Conservation (phyloP, 2,797 vertebrate species). For the Eutrigla gurnardus region DNA sequence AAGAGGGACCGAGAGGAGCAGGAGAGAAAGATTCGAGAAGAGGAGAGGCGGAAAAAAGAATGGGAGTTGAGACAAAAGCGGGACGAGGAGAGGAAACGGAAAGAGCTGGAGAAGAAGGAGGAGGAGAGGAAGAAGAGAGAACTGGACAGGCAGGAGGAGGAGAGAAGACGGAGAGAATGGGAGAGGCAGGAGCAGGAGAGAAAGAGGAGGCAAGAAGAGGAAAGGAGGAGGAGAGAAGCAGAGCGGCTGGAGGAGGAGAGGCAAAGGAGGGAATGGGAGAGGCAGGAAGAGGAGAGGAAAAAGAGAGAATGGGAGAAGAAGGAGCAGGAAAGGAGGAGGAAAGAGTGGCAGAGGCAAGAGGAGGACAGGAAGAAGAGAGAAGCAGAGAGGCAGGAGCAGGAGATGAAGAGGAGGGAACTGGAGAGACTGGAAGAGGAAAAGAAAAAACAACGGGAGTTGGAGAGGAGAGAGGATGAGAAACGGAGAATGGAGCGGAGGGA, state of each 20-base stretch:
- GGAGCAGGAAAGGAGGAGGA: conserved; percentile 62
- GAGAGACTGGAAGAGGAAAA: conserved; percentile 56
- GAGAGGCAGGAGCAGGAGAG: conserved; percentile 73
- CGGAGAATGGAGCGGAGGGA: conserved; percentile 45
- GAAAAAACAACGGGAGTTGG: conserved; percentile 54
- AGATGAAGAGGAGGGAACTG: conserved; percentile 54
- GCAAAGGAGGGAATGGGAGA: conserved; percentile 51
- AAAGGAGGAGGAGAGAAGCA: conserved; percentile 61
- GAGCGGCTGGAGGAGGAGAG: conserved; percentile 61
- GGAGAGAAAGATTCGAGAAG: conserved; percentile 58
- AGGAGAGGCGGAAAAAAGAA: conserved; percentile 59
- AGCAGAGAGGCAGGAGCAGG: conserved; percentile 64
- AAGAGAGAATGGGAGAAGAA: conserved; percentile 67
- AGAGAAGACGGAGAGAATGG: conserved; percentile 50
- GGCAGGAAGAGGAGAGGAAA: conserved; percentile 65
- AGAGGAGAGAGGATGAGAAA: conserved; percentile 63
- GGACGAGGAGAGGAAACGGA: conserved; percentile 66
- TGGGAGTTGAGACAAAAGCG: conserved; percentile 63
- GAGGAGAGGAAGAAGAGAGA: conserved; percentile 74
- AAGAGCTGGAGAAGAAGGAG: conserved; percentile 71
- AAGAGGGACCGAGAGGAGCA: conserved; percentile 70
- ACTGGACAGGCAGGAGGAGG: conserved; percentile 55
- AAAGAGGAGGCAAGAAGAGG: conserved; percentile 53
- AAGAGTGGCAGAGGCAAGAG: conserved; percentile 56
- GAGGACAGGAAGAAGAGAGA: conserved; percentile 60